Base-by-base conservation (phyloP, 37 sponge, comb jelly and placozoan species). In the Haliclona indistincta region DNA sequence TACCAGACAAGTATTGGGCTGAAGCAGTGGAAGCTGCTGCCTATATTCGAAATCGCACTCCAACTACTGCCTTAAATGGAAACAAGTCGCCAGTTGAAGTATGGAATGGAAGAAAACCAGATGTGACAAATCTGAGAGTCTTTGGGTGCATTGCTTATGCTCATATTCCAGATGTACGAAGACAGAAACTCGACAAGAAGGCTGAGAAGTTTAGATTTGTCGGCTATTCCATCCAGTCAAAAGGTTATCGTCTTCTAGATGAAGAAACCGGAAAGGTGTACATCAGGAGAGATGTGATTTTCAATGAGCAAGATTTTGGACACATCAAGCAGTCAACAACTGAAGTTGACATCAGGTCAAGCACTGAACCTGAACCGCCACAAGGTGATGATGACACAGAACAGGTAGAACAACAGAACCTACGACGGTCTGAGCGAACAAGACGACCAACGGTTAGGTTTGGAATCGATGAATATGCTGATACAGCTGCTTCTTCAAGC, bases 81-180 rank as follows among this genome's bases (percentile, higher is more conserved):
- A 15, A 15, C 10, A 47, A 47, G 11, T 80, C 87, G 60, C 77
- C 76, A 0, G 66, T 67, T 86, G 86, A 52, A 6, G 33, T n/a
- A 54, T n/a, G n/a, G n/a, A n/a, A n/a, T n/a, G n/a, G n/a, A n/a
- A n/a, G n/a, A n/a, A 72, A 69, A 42, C 76, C 87, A 30, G 32
- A 81, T 39, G 20, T 80, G 25, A 62, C 65, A 51, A 30, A 86
- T 43, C 69, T 80, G 8, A 67, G 33, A 43, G 87, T 79, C 19
- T 80, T 87, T 68, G 81, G 81, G 35, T 87, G 81, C 61, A 43
- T 60, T 26, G 84, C 77, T 22, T 84, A 76, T 76, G 84, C 77
- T n/a, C 84, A 80, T 51, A 54, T 81, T 29, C 78, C 78, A 35
- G 42, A 37, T 66, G 13, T 33, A 22, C 39, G 20, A 32, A 30